A percentile compares a stretch with the other conserved stretches of the same genome.
Evolutionary conservation across 2,113 vertebrate species (phyloP).

Genomic region (Thalassarche chlororhynchos): DNA sequence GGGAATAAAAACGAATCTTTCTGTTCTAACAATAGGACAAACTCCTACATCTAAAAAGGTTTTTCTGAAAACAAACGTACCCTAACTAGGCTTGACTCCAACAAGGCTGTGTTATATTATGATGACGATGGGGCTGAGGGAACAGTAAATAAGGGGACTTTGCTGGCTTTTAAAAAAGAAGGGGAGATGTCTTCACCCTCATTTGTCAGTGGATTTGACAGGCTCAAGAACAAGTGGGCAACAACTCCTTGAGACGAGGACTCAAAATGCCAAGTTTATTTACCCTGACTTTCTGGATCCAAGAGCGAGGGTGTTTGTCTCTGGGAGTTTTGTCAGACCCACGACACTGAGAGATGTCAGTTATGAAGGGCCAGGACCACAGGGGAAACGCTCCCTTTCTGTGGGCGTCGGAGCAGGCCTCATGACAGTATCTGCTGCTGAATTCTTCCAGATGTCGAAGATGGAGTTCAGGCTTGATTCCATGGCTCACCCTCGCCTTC

Average conservation of each 20-base stretch:
- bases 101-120: neutral
- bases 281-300: neutral
- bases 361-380: neutral
- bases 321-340: neutral
- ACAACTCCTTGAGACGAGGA: neutral
- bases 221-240: neutral
- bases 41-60: neutral
- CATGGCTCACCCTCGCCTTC: neutral
- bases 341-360: neutral
- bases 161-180: neutral
- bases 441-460: neutral
- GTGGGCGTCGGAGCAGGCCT: neutral
- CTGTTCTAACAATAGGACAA: neutral
- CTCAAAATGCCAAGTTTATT: neutral
- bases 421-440: neutral
- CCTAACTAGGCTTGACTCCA: neutral
- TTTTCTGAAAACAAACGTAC: neutral
- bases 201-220: neutral
- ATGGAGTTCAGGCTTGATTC: neutral
- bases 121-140: neutral
- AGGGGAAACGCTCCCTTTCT: neutral
- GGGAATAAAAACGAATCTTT: neutral
- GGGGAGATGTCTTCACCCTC: neutral
- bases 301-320: neutral
- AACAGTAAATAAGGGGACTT: neutral